Conservation (phyloP, 92 coral and sea anemone genomes). For the Actinernus sp. region DNA sequence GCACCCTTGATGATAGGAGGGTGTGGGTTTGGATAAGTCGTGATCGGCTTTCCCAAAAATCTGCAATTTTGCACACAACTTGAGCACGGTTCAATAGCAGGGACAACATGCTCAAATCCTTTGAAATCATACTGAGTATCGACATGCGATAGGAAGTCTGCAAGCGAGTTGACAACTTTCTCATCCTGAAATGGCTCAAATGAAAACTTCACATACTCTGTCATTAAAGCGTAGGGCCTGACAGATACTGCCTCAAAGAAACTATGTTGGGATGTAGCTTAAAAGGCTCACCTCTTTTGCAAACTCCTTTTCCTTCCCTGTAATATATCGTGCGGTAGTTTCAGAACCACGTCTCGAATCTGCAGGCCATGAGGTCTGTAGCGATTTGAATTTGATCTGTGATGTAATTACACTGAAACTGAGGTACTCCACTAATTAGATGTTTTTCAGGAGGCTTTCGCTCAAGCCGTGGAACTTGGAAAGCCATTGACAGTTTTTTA, state of each 20-base stretch:
- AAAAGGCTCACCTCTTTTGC: conserved; percentile 25
- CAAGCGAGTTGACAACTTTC: conserved; percentile 19
- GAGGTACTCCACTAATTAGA: too few relatives aligned
- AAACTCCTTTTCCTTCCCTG: too few relatives aligned
- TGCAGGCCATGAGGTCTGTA: too few relatives aligned
- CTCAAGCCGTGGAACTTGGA: too few relatives aligned
- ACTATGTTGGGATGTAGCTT: conserved; percentile 24
- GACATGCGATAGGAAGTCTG: conserved; percentile 22
- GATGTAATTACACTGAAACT: too few relatives aligned
- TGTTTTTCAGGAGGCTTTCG: too few relatives aligned
- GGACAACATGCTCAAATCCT: conserved; percentile 32
- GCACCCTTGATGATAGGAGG: conserved; percentile 19
- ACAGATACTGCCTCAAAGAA: conserved; percentile 29
- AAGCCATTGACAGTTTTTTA: too few relatives aligned
- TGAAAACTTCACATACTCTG: conserved; percentile 19
- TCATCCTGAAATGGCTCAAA: conserved; percentile 15
- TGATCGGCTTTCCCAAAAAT: conserved; percentile 22
- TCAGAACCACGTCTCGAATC: too few relatives aligned
- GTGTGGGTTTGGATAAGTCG: conserved; percentile 20
- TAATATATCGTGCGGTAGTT: too few relatives aligned
- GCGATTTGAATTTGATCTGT: too few relatives aligned
- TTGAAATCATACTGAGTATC: conserved; percentile 19
- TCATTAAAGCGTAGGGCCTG: conserved; percentile 12
- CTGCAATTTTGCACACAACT: conserved; percentile 35
- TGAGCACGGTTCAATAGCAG: conserved; percentile 17